Conservation (phyloP, 2,113 vertebrate genomes). For the Anguilla rostrata region DNA sequence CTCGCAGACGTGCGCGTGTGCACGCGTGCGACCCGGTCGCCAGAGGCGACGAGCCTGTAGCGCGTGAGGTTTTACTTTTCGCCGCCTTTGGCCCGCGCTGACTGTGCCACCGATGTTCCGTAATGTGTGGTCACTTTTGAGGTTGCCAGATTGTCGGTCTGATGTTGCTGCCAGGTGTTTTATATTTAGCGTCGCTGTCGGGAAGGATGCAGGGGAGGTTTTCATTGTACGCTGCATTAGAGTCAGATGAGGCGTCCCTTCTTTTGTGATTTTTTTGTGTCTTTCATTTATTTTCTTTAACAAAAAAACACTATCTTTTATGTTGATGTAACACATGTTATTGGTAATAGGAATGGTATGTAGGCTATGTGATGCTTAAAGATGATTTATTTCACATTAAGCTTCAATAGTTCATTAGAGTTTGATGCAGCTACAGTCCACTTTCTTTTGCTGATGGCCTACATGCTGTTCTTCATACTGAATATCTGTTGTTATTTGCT, state of each 20-base stretch:
- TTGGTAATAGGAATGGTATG: too few relatives aligned
- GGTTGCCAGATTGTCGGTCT: neutral
- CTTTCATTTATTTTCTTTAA: neutral
- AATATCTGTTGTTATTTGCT: too few relatives aligned
- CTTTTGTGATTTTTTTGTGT: neutral
- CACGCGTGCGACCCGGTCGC: conserved; percentile 3
- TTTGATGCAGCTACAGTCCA: too few relatives aligned
- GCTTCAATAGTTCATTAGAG: too few relatives aligned
- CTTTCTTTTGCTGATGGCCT: too few relatives aligned
- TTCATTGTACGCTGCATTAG: neutral
- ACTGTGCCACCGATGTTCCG: neutral
- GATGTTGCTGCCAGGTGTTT: neutral
- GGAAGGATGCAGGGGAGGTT: neutral
- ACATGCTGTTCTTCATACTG: too few relatives aligned
- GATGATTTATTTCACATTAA: too few relatives aligned
- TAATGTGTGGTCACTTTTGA: neutral
- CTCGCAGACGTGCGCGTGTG: neutral
- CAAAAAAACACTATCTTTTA: too few relatives aligned
- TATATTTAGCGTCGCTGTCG: neutral
- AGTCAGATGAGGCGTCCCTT: neutral
- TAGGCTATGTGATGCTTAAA: too few relatives aligned
- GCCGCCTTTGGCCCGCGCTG: neutral
- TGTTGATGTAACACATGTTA: too few relatives aligned
- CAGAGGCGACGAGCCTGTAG: neutral
- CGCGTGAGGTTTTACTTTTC: neutral